phyloP scores from a whole-genome alignment of 2,113 vertebrate species.

The Podarcis muralis region DNA sequence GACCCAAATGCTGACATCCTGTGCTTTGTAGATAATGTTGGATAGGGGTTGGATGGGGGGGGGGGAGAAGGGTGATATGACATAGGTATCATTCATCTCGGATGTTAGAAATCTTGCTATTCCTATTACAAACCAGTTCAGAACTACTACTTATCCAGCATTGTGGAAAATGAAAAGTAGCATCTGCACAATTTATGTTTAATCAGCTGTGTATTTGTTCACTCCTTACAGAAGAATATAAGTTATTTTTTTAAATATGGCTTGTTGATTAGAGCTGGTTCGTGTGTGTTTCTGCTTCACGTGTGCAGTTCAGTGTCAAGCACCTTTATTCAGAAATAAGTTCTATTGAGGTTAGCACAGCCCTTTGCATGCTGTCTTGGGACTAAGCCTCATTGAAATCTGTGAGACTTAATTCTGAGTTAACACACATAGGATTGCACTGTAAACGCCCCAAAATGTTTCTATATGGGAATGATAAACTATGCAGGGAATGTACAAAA shows the following conservation, averaged over 20 bases:
- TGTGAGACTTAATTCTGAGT: background rate
- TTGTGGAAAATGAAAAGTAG: conserved; percentile 8
- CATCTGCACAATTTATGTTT: conserved; percentile 29
- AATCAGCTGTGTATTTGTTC: background rate
- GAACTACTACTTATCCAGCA: background rate
- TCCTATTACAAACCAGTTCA: conserved; percentile 10
- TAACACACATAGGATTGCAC: too few relatives aligned
- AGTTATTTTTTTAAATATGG: conserved; percentile 32
- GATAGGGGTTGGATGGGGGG: background rate
- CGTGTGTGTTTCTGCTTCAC: background rate
- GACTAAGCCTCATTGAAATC: background rate
- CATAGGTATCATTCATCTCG: conserved; percentile 4
- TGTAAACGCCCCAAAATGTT: background rate
- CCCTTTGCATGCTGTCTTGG: background rate
- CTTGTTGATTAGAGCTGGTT: background rate
- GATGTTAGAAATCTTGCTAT: background rate
- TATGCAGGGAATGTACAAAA: conserved; percentile 20
- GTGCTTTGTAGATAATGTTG: background rate
- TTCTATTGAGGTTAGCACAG: background rate
- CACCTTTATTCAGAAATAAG: background rate
- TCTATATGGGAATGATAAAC: conserved; percentile 5
- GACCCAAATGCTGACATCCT: background rate
- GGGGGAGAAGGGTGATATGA: background rate
- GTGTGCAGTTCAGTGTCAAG: background rate
- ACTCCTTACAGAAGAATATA: background rate